Base-by-base conservation (phyloP, 2,797 vertebrate species). In the Chanos chanos region DNA sequence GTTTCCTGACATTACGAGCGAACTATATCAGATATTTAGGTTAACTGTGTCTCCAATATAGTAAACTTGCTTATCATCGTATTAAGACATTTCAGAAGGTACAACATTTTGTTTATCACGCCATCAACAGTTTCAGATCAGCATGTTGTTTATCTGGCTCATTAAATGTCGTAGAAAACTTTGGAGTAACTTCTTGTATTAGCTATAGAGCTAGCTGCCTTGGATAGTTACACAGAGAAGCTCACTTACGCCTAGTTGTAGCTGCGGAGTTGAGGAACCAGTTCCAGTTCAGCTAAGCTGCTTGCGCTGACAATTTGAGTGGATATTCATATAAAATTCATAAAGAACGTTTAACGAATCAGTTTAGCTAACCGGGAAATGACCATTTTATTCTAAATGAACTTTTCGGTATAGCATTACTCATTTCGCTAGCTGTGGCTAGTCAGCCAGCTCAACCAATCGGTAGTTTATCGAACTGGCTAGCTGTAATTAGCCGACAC, bases 401-500 rank as follows among this genome's bases (percentile, higher is more conserved):
- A n/a, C n/a, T n/a, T n/a, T n/a, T n/a, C n/a, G n/a, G n/a, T n/a
- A n/a, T n/a, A n/a, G n/a, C n/a, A n/a, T n/a, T n/a, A n/a, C n/a
- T n/a, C n/a, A n/a, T n/a, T n/a, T n/a, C n/a, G n/a, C n/a, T n/a
- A n/a, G n/a, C n/a, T n/a, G n/a, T n/a, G n/a, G n/a, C n/a, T n/a
- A 43, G 6, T 2, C 18, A n/a, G 27, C 28, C 1, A n/a, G 6
- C 27, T 41, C 48, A 41, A 52, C 13, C 31, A 15, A 13, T 2
- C 57, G 18, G 52, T 50, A 13, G 10, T 15, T 50, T 9, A 34
- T 37, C 28, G n/a, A 41, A 51, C 54, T 64, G 30, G 56, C 41
- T 24, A 40, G 13, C 44, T 64, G 47, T 64, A 39, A 56, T 56
- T 66, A 66, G 60, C 53, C 24, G 31, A 47, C 40, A n/a, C n/a